phyloP scores from a whole-genome alignment of 2,113 vertebrate genomes.

The Alexandromys fortis region DNA sequence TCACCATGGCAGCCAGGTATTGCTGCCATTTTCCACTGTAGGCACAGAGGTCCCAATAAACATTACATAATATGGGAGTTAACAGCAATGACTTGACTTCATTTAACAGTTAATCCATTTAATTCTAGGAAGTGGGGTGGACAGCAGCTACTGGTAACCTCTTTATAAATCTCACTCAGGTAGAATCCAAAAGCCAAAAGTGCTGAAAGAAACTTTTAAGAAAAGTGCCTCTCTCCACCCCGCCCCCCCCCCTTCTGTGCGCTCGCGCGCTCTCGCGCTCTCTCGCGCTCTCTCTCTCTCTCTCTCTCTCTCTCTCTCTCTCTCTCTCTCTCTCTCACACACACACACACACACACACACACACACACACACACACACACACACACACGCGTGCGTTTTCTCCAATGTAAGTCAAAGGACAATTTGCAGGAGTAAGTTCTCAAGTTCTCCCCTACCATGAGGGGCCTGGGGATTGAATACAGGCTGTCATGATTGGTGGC shows the following conservation, averaged over 20 bases:
- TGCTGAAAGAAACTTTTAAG: not conserved
- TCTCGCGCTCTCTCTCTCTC: too few relatives aligned
- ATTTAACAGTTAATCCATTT: conserved; percentile 13
- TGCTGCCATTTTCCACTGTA: not conserved
- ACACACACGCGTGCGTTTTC: too few relatives aligned
- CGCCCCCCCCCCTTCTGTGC: fast-evolving
- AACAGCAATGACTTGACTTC: conserved; percentile 21
- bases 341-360: too few relatives aligned
- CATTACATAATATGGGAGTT: not conserved
- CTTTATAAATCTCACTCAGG: conserved; percentile 13
- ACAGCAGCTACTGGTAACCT: not conserved
- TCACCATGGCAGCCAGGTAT: not conserved
- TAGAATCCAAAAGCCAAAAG: not conserved
- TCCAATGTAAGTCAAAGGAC: not conserved
- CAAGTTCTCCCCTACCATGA: not conserved
- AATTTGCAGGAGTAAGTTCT: not conserved
- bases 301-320: too few relatives aligned
- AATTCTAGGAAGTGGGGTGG: not conserved
- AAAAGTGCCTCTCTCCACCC: not conserved
- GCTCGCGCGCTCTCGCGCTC: too few relatives aligned
- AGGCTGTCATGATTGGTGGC: not conserved
- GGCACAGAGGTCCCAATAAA: conserved; percentile 14
- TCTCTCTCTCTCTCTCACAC: too few relatives aligned
- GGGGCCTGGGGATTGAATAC: not conserved
- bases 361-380: too few relatives aligned